These are phyloP conservation scores for Amphipoea oculea DNA, from an alignment of 2,888 invertebrate species.

Conservation along the genomic window DNA sequence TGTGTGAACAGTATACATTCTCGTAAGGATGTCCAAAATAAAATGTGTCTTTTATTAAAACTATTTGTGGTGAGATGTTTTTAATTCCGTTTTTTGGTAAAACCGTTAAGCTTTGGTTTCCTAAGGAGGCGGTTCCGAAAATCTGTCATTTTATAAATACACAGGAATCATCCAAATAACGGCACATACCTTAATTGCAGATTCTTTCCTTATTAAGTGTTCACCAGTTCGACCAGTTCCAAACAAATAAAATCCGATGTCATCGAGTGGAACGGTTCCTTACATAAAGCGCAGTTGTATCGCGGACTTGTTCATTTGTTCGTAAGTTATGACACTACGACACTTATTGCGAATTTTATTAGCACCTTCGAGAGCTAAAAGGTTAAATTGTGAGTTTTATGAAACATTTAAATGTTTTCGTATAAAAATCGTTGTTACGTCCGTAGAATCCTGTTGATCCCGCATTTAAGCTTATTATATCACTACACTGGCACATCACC, in stretches of 20 bases:
- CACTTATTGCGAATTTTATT: constrained; percentile 23
- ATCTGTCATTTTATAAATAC: too few species aligned
- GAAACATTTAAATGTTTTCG: background rate
- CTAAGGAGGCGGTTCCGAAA: too few species aligned
- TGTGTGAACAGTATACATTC: background rate
- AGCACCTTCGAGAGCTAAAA: constrained; percentile 12
- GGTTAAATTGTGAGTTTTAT: constrained; percentile 22
- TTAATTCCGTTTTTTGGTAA: background rate
- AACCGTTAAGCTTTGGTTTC: background rate
- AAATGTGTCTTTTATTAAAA: background rate
- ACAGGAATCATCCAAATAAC: constrained; percentile 37
- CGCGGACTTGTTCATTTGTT: constrained; percentile 16
- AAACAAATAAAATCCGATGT: constrained; percentile 22
- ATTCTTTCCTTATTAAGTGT: constrained; percentile 4
- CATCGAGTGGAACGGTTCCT: constrained; percentile 7
- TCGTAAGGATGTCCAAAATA: background rate
- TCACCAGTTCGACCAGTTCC: constrained; percentile 30
- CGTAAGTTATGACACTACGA: constrained; percentile 16
- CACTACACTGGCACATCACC: background rate
- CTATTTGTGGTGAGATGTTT: too few species aligned
- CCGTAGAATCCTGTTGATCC: background rate
- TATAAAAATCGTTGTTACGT: background rate
- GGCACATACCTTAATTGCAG: constrained; percentile 32
- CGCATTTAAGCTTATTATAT: background rate
- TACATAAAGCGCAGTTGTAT: constrained; percentile 13